Percentiles rank a stretch among this genome's conserved stretches.
These are phyloP conservation scores for Scomber scombrus DNA, from an alignment of 2,113 vertebrate genomes.

Conservation along the genomic window DNA sequence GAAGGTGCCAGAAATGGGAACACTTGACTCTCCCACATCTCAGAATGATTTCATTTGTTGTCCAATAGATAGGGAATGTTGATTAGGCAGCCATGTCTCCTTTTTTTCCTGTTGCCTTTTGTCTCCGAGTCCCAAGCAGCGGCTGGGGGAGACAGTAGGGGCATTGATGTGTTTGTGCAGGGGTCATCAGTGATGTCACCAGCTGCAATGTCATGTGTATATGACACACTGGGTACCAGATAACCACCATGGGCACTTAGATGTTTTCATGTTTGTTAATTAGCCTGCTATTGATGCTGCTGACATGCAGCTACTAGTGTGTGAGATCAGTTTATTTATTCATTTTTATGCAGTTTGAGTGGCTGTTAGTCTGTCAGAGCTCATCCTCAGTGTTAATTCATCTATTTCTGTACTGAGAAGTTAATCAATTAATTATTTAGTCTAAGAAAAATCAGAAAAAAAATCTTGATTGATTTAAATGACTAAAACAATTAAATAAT, in stretches of 20 bases:
- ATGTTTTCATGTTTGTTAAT: slow-evolving; percentile 58
- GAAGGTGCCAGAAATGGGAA: slow-evolving; percentile 14
- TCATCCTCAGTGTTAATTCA: background rate
- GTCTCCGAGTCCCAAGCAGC: slow-evolving; percentile 68
- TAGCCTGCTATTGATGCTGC: slow-evolving; percentile 43
- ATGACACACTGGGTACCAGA: slow-evolving; percentile 77
- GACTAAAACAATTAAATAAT: background rate
- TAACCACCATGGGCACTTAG: slow-evolving; percentile 42
- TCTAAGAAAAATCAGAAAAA: too few species aligned
- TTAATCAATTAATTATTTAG: background rate
- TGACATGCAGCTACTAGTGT: background rate
- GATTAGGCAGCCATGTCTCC: slow-evolving; percentile 57
- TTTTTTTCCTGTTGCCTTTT: slow-evolving; percentile 71
- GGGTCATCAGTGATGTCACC: slow-evolving; percentile 82
- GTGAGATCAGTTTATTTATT: background rate
- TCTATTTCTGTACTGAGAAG: background rate
- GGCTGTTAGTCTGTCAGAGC: background rate
- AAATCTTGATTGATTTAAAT: background rate
- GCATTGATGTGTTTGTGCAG: slow-evolving; percentile 78
- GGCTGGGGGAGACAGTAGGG: slow-evolving; percentile 71
- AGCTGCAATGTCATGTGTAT: slow-evolving; percentile 80
- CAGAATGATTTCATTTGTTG: slow-evolving; percentile 58
- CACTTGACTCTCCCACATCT: background rate
- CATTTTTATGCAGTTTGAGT: background rate
- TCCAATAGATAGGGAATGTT: slow-evolving; percentile 51